Evolutionary conservation across 2,797 vertebrate species (phyloP), one percentile per base, ranked within the genome.

Genomic region (Sciurus vulgaris): DNA sequence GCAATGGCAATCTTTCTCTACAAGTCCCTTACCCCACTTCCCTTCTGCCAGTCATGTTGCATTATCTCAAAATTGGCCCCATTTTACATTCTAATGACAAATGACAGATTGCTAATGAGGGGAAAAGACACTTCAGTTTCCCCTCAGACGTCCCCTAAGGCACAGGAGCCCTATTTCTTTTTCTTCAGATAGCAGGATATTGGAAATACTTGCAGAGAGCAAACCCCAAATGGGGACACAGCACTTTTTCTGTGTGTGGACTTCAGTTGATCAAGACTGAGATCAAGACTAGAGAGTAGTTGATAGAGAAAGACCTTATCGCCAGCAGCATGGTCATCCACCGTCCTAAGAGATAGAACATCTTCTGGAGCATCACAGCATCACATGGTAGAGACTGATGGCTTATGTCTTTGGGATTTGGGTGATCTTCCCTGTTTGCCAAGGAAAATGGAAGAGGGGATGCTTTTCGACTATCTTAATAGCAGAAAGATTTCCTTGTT

Each of bases 121-220:
- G 0, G 17, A 26, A 65, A 47, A 7, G 7, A 0, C 12, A 1
- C 3, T 41, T 47, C 7, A 12, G 0, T 28, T 7, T 72, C 35
- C 24, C 14, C n/a, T 61, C 67, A 49, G n/a, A 81, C 14, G 3
- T 33, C 35, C n/a, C 54, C n/a, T n/a, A 47, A 89, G 74, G n/a
- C 10, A 79, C n/a, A 54, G 28, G 26, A 14, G 28, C 18, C 38
- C 20, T 38, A 14, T 56, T 56, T 5, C 17, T 56, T 82, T 18
- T 0, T 24, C 47, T 81, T 77, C 61, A 86, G 7, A 2, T 51
- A 91, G 33, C 0, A 6, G 30, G 3, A 7, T 9, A 73, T 87
- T n/a, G 67, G 69, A 89, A 82, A 15, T 70, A 70, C 14, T 63
- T 54, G 7, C 0, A 0, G 28, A 51, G 10, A 33, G 2, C 22